A percentile compares a stretch with the other conserved stretches of the same genome.
phyloP scores from a whole-genome alignment of 2,888 invertebrate genomes.

The Drosophila borealis region DNA sequence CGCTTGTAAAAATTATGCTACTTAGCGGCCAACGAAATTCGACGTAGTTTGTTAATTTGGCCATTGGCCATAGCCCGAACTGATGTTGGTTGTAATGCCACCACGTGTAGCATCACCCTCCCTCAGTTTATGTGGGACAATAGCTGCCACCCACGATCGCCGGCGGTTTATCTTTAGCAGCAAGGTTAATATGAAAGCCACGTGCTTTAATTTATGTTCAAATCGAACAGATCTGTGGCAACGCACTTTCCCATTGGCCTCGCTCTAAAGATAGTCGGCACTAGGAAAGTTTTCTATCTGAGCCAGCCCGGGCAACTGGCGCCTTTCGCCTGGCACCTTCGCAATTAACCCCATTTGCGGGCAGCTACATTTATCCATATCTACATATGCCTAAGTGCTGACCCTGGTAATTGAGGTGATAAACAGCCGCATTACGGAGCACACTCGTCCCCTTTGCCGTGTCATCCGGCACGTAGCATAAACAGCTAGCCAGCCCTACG shows the following conservation, averaged over 20 bases:
- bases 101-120: conserved; percentile 43
- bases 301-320: background rate
- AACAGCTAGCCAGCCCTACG: conserved; percentile 51
- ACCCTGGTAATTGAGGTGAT: conserved; percentile 49
- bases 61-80: conserved; percentile 49
- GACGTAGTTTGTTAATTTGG: conserved; percentile 61
- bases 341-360: conserved; percentile 45
- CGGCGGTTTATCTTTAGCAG: conserved; percentile 25
- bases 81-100: conserved; percentile 34
- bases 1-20: conserved; percentile 51
- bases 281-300: conserved; percentile 11
- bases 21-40: conserved; percentile 30
- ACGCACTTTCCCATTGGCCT: conserved; percentile 20
- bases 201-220: conserved; percentile 59
- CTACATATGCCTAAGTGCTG: conserved; percentile 48
- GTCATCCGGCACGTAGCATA: conserved; percentile 72
- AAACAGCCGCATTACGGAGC: conserved; percentile 32
- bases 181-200: conserved; percentile 55
- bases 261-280: conserved; percentile 7
- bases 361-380: background rate
- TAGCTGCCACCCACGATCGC: conserved; percentile 27
- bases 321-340: background rate
- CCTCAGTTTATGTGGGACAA: conserved; percentile 33
- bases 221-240: conserved; percentile 32
- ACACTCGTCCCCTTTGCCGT: conserved; percentile 44